Base-by-base conservation (phyloP, 2,888 invertebrate genomes). In the Diadegma fenestrale region DNA sequence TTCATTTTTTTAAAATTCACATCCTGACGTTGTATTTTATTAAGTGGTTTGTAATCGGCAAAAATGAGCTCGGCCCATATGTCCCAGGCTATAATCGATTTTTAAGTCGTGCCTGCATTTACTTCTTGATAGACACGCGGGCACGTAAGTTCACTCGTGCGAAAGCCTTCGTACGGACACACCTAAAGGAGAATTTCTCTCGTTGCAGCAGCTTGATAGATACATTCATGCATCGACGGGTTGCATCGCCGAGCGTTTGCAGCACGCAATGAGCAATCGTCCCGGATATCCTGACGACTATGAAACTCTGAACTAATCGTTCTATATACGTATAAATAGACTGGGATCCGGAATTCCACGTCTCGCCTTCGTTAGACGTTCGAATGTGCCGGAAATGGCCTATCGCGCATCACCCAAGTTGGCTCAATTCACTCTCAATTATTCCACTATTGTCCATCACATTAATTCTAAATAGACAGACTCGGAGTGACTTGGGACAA, bases 281-380 rank as follows among this genome's bases (percentile, higher is more conserved):
- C 90, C 90, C 92, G 92, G 92, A 92, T 90, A 92, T 92, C 92
- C 90, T 90, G 89, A 89, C 41, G 48, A 66, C 73, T 48, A 30
- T 19, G 43, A 19, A 79, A 82, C 82, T 82, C 85, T 88, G 89
- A 91, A 91, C 90, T 91, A 91, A 91, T 91, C 91, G 90, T 86
- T 80, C 66, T 63, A 58, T 54, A 58, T 66, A 77, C 17, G 54
- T 66, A 66, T 26, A 54, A 37, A 66, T 66, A 51, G 19, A 54
- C 68, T 19, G 17, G 79, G 71, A 81, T 84, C 80, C 87, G 87
- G 87, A 87, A 85, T 83, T 87, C 87, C 85, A 81, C 85, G 85
- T 87, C 85, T 81, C 78, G 82, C 73, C 66, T 77, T 22, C 75
- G 77, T 22, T 37, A 77, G 69, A 76, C 71, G 82, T 71, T 61